Conservation (phyloP, 2,113 vertebrate genomes). For the Stigmatopora nigra region DNA sequence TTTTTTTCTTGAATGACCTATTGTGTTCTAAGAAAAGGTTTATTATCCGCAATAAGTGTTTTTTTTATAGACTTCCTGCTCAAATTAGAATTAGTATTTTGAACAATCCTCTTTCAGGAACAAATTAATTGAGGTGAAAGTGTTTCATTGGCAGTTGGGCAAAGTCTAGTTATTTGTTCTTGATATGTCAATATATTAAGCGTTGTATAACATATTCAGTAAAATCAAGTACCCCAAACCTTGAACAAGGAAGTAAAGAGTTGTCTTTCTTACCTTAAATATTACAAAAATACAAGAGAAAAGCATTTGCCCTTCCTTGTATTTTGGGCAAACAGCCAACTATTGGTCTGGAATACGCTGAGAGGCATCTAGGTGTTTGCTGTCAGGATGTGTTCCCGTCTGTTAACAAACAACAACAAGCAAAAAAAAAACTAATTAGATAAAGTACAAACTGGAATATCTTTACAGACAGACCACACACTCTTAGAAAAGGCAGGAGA, state of each 20-base stretch:
- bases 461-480: constrained; percentile 15
- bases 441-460: constrained; percentile 31
- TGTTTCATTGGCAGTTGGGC: no score
- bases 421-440: constrained; percentile 32
- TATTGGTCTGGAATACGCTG: constrained; percentile 8
- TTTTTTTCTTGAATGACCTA: no score
- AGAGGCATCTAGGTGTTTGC: constrained; percentile 13
- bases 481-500: constrained; percentile 7
- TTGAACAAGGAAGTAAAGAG: not conserved
- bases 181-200: no score
- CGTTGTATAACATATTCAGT: no score
- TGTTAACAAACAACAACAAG: not conserved
- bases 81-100: no score
- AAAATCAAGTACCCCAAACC: not conserved
- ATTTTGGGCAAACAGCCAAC: constrained; percentile 12
- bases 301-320: constrained; percentile 9
- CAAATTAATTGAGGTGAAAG: no score
- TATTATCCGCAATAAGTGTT: no score
- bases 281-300: constrained; percentile 3
- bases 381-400: constrained; percentile 33
- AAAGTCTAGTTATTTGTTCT: no score
- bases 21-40: no score
- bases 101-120: no score
- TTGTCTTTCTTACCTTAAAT: no score
- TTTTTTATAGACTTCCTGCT: no score